Percentiles rank a stretch among this genome's conserved stretches.
Conservation (phyloP, 2,888 invertebrate species). For the Halictus ligatus region DNA sequence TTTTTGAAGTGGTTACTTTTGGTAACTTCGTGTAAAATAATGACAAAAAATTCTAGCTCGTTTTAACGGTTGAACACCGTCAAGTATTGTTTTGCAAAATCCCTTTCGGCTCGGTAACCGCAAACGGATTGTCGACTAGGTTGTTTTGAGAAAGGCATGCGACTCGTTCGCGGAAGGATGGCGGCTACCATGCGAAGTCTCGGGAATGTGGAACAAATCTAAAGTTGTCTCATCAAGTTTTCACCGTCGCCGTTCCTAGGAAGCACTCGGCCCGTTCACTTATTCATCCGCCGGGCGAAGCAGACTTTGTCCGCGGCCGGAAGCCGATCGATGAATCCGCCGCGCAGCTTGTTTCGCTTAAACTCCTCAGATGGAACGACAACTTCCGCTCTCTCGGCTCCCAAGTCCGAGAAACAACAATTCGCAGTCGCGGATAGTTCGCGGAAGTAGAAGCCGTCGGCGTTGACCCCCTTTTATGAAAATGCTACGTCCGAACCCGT, state of each 20-base stretch:
- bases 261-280: conserved; percentile 44
- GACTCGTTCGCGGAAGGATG: conserved; percentile 1
- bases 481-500: not conserved
- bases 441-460: not conserved
- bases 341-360: conserved; percentile 35
- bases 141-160: not conserved
- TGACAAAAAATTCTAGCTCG: too few species aligned
- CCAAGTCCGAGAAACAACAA: not conserved
- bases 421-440: not conserved
- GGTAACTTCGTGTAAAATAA: too few species aligned
- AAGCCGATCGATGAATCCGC: conserved; percentile 45
- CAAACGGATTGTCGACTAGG: not conserved
- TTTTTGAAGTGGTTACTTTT: too few species aligned
- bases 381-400: not conserved
- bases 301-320: conserved; percentile 35
- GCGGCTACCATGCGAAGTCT: not conserved
- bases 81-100: not conserved
- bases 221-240: conserved; percentile 64
- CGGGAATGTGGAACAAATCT: conserved; percentile 56
- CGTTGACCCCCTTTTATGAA: not conserved
- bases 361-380: conserved; percentile 21
- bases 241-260: conserved; percentile 48
- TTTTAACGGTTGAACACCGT: not conserved
- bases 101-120: too few species aligned
- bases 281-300: conserved; percentile 53